A percentile compares a stretch with the other conserved stretches of the same genome.
phyloP scores from a whole-genome alignment of 2,797 vertebrate genomes.

The Octomys mimax region DNA sequence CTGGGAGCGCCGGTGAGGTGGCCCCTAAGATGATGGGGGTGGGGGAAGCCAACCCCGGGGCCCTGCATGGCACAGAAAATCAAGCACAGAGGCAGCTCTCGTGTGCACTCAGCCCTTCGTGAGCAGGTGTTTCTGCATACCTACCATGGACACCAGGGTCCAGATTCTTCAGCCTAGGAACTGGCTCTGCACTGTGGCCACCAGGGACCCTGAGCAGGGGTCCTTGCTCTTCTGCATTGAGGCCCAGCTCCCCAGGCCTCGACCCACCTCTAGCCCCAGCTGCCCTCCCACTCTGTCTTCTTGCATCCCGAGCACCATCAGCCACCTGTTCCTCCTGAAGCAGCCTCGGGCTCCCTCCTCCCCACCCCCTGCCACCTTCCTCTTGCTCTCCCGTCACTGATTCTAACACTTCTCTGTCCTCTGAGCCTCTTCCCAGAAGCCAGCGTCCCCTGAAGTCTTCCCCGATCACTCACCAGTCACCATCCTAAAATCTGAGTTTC shows the following conservation, averaged over 20 bases:
- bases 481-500: background rate
- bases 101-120: background rate
- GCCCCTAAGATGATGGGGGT: background rate
- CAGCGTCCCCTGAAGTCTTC: background rate
- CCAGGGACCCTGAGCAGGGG: background rate
- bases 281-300: accelerated
- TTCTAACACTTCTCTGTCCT: background rate
- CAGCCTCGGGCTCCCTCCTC: background rate
- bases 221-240: background rate
- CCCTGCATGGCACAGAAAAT: background rate
- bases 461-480: background rate
- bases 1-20: background rate
- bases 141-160: background rate
- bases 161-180: background rate
- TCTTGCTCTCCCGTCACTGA: too few species aligned
- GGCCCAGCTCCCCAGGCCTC: background rate
- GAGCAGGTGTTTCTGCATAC: background rate
- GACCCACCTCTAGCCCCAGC: background rate
- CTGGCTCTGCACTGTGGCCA: background rate
- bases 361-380: accelerated
- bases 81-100: background rate
- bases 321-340: background rate
- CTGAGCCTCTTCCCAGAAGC: background rate
- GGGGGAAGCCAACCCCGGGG: background rate
- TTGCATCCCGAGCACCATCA: accelerated